Conservation (phyloP, 2,113 vertebrate genomes). For the Sceloporus undulatus region DNA sequence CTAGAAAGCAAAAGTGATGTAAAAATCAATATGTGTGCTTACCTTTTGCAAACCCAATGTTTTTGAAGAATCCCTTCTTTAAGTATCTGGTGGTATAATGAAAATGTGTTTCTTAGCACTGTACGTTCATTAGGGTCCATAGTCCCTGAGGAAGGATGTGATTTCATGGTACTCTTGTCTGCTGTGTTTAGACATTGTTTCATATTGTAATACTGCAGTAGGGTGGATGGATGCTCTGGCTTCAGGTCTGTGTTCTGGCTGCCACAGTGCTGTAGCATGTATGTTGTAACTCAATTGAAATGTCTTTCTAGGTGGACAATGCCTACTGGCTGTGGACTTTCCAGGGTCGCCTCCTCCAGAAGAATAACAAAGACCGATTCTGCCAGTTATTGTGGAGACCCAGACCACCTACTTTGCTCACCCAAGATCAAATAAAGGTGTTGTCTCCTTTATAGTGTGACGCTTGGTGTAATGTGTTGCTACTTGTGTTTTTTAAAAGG, state of each 20-base stretch:
- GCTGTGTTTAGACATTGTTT: not conserved
- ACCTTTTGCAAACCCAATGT: no score
- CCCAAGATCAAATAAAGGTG: slow-evolving; percentile 92
- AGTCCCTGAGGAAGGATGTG: no score
- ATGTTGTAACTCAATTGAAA: not conserved
- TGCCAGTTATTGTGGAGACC: slow-evolving; percentile 98
- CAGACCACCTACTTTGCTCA: slow-evolving; percentile 88
- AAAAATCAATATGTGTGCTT: no score
- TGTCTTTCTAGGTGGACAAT: slow-evolving; percentile 92
- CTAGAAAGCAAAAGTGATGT: no score
- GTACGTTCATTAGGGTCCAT: no score
- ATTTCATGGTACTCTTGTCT: not conserved
- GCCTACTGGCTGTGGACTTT: slow-evolving; percentile 99
- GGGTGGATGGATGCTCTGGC: not conserved
- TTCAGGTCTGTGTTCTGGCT: not conserved
- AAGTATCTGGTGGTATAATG: no score
- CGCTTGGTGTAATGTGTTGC: not conserved
- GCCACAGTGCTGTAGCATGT: not conserved
- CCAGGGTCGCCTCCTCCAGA: slow-evolving; percentile 97
- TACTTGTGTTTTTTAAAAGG: not conserved
- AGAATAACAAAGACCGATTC: slow-evolving; percentile 97
- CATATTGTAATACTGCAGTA: not conserved
- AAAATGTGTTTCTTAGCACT: no score
- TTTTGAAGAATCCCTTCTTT: no score
- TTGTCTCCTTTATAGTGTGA: fast-evolving